Conservation (phyloP, 2,797 vertebrate genomes). For the Siniperca obscura region DNA sequence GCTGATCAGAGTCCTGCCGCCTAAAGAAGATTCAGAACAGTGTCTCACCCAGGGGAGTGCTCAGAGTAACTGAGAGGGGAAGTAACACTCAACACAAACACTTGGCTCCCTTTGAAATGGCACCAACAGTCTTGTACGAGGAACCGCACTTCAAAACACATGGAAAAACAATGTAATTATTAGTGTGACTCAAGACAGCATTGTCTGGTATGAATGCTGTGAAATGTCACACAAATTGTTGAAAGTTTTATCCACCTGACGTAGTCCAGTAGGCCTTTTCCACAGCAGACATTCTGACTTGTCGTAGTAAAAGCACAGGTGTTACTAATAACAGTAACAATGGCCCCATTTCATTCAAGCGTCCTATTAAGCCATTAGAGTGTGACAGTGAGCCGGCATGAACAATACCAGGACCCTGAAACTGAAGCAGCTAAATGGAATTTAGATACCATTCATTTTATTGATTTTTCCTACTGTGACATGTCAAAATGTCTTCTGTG, state of each 20-base stretch:
- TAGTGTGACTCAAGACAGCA: conserved; percentile 7
- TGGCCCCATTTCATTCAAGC: background rate
- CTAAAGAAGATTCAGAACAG: conserved; percentile 30
- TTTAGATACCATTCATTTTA: background rate
- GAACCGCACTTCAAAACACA: conserved; percentile 47
- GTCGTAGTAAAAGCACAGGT: background rate
- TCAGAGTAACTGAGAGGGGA: conserved; percentile 62
- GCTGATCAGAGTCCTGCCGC: conserved; percentile 20
- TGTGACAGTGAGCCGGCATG: background rate
- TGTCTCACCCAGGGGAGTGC: conserved; percentile 20
- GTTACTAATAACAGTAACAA: background rate
- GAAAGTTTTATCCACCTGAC: background rate
- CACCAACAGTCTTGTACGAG: conserved; percentile 17
- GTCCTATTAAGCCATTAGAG: background rate
- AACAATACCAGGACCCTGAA: background rate
- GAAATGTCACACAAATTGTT: conserved; percentile 6
- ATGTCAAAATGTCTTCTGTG: background rate
- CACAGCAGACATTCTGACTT: background rate
- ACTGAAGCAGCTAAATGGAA: background rate
- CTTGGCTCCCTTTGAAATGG: conserved; percentile 54
- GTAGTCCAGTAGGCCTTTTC: background rate
- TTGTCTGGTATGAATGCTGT: conserved; percentile 15
- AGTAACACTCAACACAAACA: conserved; percentile 63
- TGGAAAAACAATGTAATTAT: conserved; percentile 31
- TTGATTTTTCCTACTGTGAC: background rate